Conservation (phyloP, 2,797 vertebrate genomes). For the Babyrousa celebensis region DNA sequence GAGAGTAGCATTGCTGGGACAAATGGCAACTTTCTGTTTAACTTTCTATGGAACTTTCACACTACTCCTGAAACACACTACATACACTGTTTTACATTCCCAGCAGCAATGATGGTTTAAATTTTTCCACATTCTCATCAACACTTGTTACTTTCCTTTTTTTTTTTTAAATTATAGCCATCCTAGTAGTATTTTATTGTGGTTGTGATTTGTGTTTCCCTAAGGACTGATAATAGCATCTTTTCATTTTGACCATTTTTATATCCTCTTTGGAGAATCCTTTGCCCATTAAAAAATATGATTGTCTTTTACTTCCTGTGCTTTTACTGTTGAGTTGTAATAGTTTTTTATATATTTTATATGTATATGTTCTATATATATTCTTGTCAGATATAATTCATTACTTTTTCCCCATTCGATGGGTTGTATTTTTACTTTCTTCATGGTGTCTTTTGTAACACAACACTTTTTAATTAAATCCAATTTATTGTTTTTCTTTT, state of each 20-base stretch:
- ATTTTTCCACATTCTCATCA: neutral
- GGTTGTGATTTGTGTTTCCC: slow-evolving; percentile 22
- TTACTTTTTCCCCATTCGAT: neutral
- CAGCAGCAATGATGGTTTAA: neutral
- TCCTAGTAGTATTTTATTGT: neutral
- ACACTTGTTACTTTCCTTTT: neutral
- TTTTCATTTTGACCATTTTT: neutral
- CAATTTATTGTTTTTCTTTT: neutral
- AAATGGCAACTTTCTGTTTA: neutral
- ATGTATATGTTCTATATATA: neutral
- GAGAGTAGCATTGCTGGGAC: neutral
- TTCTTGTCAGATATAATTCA: neutral
- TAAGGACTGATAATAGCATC: neutral
- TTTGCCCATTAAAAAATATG: neutral
- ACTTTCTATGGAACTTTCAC: neutral
- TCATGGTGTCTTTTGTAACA: neutral
- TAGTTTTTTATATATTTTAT: neutral
- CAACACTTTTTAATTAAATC: neutral
- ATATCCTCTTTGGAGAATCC: neutral
- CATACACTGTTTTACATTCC: neutral
- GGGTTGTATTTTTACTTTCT: neutral
- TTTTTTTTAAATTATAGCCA: neutral
- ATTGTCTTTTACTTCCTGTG: neutral
- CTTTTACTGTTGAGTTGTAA: neutral
- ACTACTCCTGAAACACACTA: neutral